These are phyloP conservation scores for Anas bahamensis DNA, from an alignment of 2,797 vertebrate genomes.

Conservation along the genomic window DNA sequence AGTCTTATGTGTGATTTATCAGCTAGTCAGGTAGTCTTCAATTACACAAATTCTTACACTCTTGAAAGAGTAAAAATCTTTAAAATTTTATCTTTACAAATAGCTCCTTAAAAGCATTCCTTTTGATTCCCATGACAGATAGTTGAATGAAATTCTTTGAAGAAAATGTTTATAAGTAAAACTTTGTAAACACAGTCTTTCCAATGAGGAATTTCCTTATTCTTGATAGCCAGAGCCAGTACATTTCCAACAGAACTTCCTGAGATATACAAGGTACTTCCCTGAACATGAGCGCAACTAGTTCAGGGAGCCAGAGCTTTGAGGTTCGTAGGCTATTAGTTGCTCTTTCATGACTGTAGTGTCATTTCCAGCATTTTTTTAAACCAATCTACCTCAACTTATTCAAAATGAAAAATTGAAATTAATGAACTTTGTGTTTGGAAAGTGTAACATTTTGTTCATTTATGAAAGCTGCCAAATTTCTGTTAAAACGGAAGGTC, in stretches of 20 bases:
- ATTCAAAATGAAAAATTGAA: neutral
- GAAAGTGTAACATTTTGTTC: neutral
- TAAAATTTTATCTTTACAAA: neutral
- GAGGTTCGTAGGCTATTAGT: neutral
- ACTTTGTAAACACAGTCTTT: neutral
- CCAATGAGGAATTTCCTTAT: neutral
- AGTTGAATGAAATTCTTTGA: neutral
- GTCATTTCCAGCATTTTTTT: neutral
- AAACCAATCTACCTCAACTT: neutral
- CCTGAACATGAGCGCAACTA: fast-evolving
- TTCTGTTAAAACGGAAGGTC: neutral
- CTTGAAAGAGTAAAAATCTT: neutral
- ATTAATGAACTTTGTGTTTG: neutral
- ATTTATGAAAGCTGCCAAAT: neutral
- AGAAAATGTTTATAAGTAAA: neutral
- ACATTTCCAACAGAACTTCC: neutral
- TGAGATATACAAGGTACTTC: neutral
- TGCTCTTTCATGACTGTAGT: neutral
- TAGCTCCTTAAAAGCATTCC: neutral
- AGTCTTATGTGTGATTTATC: neutral
- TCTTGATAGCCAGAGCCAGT: neutral
- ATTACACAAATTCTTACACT: neutral
- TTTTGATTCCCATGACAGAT: neutral
- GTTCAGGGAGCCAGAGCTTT: neutral
- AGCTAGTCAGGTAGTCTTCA: neutral